These are phyloP conservation scores for Cyclophora punctaria DNA, from an alignment of 2,888 invertebrate species.

Conservation along the genomic window DNA sequence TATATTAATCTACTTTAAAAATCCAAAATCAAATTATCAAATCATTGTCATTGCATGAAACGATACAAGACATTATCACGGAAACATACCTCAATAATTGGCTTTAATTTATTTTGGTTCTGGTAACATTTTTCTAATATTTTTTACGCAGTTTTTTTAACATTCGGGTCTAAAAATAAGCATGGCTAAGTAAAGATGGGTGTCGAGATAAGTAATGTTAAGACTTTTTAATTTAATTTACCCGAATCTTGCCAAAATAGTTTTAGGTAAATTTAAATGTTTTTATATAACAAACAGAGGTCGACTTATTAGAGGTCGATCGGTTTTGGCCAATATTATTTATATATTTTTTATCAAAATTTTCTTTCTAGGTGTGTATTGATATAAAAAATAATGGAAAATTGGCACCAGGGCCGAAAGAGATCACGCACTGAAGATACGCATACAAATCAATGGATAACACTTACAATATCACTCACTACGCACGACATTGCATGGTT, in stretches of 20 bases:
- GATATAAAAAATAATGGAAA: slow-evolving; percentile 43
- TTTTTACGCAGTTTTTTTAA: slow-evolving; percentile 8
- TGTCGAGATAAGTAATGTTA: too few species aligned
- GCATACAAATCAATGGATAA: slow-evolving; percentile 26
- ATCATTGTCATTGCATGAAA: not conserved
- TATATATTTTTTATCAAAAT: slow-evolving; percentile 30
- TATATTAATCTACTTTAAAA: too few species aligned
- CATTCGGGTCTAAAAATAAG: slow-evolving; percentile 5
- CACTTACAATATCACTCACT: slow-evolving; percentile 41
- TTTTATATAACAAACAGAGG: too few species aligned
- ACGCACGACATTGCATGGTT: slow-evolving; percentile 53
- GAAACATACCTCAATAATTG: not conserved
- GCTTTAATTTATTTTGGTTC: not conserved
- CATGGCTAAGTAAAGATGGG: too few species aligned
- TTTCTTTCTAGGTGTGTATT: slow-evolving; percentile 55
- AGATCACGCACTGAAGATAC: slow-evolving; percentile 42
- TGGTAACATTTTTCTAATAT: too few species aligned
- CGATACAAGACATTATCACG: not conserved
- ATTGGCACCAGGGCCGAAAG: slow-evolving; percentile 73
- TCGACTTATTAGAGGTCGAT: too few species aligned
- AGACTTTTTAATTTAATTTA: not conserved
- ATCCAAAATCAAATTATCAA: too few species aligned
- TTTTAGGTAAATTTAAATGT: too few species aligned
- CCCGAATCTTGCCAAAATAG: too few species aligned
- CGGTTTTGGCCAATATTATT: slow-evolving; percentile 18